These are phyloP conservation scores for Nineta flava DNA, from an alignment of 2,888 invertebrate species.

Conservation along the genomic window DNA sequence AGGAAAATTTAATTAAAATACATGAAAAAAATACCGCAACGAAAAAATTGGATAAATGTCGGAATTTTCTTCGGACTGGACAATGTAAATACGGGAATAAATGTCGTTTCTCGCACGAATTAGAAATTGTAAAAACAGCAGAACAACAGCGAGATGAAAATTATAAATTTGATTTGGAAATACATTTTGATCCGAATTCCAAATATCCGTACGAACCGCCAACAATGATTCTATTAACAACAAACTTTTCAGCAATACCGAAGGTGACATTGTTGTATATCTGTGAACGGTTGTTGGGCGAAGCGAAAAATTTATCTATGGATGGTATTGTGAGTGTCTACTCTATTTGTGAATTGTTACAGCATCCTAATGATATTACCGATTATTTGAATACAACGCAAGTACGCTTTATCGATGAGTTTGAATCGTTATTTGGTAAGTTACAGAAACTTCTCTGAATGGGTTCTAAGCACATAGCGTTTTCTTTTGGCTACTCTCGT, in stretches of 20 bases:
- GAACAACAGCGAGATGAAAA: slow-evolving; percentile 23
- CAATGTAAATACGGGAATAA: slow-evolving; percentile 57
- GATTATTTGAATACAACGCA: slow-evolving; percentile 40
- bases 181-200: slow-evolving; percentile 53
- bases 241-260: slow-evolving; percentile 44
- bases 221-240: slow-evolving; percentile 44
- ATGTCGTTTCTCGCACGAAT: slow-evolving; percentile 57
- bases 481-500: too few species aligned
- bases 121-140: slow-evolving; percentile 25
- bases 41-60: slow-evolving; percentile 42
- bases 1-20: slow-evolving; percentile 25
- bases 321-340: slow-evolving; percentile 60
- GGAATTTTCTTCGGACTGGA: slow-evolving; percentile 40
- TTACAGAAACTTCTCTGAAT: too few species aligned
- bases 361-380: slow-evolving; percentile 49
- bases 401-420: slow-evolving; percentile 42
- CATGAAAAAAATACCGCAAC: slow-evolving; percentile 27
- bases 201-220: slow-evolving; percentile 63
- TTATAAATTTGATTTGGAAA: slow-evolving; percentile 45
- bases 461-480: too few species aligned
- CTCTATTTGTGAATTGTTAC: slow-evolving; percentile 50
- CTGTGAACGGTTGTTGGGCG: slow-evolving; percentile 46
- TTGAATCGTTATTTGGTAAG: slow-evolving; percentile 23
- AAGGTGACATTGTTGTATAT: slow-evolving; percentile 46
- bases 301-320: slow-evolving; percentile 44